Conservation (phyloP, 2,888 invertebrate genomes). For the Aelia acuminata region DNA sequence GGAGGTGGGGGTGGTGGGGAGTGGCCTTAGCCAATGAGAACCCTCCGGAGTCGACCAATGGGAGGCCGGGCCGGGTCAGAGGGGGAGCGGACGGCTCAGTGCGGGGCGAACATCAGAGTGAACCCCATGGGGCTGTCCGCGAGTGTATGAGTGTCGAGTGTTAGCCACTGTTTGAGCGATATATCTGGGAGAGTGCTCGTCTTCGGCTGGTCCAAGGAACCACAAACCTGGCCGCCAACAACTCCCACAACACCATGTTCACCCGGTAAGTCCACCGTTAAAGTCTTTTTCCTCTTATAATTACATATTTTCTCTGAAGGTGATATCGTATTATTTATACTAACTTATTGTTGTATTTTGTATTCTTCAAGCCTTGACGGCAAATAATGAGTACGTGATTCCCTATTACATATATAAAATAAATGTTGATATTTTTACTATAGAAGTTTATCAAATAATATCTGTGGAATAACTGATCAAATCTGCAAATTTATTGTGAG, state of each 20-base stretch:
- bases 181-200: conserved; percentile 38
- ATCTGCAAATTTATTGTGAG: no score
- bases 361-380: no score
- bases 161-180: conserved; percentile 19
- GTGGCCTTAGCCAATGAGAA: conserved; percentile 33
- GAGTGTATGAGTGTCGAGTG: conserved; percentile 53
- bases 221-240: conserved; percentile 55
- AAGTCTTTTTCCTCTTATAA: neutral
- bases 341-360: no score
- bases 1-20: conserved; percentile 27
- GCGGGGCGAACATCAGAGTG: conserved; percentile 48
- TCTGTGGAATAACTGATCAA: no score
- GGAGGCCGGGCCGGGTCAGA: neutral
- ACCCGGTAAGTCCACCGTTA: conserved; percentile 55
- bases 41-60: neutral
- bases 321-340: neutral
- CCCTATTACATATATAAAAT: no score
- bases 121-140: conserved; percentile 51
- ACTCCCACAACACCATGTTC: conserved; percentile 53
- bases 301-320: neutral
- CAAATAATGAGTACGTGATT: no score
- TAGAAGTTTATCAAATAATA: no score
- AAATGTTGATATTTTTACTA: no score
- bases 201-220: conserved; percentile 37
- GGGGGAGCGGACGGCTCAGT: conserved; percentile 37